Percentiles rank a stretch among this genome's conserved stretches.
phyloP scores from a whole-genome alignment of 2,797 vertebrate genomes.

The Eidolon dupreanum region DNA sequence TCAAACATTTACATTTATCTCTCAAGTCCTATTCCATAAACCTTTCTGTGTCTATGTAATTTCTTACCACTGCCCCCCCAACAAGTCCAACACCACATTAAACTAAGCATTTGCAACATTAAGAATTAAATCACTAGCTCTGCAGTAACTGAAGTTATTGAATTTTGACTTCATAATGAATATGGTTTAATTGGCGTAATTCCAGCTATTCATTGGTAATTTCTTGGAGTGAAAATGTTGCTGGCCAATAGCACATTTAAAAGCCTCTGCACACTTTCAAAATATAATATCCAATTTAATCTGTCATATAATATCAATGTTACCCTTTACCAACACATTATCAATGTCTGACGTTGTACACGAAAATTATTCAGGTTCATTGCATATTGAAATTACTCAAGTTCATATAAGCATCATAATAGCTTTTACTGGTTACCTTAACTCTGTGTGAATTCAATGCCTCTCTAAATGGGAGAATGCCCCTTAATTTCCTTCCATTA shows the following conservation, averaged over 20 bases:
- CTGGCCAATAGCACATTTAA: neutral
- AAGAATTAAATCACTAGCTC: conserved; percentile 19
- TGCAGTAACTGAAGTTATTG: neutral
- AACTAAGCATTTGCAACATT: neutral
- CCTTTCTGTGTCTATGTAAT: neutral
- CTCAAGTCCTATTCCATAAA: neutral
- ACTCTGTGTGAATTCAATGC: neutral
- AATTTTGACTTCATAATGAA: conserved; percentile 60
- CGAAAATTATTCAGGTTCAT: neutral
- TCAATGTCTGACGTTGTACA: neutral
- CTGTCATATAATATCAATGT: neutral
- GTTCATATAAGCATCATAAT: neutral
- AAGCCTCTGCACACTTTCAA: neutral
- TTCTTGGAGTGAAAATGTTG: neutral
- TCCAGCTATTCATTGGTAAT: neutral
- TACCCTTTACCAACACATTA: neutral
- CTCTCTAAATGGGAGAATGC: neutral
- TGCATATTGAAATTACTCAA: neutral
- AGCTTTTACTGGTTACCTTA: neutral
- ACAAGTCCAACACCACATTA: neutral
- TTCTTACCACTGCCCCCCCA: neutral
- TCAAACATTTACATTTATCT: neutral
- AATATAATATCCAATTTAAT: conserved; percentile 35
- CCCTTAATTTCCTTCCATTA: neutral
- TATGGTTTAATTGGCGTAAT: conserved; percentile 66